Evolutionary conservation across 2,888 invertebrate genomes (phyloP).

Genomic region (Julus scanicus): DNA sequence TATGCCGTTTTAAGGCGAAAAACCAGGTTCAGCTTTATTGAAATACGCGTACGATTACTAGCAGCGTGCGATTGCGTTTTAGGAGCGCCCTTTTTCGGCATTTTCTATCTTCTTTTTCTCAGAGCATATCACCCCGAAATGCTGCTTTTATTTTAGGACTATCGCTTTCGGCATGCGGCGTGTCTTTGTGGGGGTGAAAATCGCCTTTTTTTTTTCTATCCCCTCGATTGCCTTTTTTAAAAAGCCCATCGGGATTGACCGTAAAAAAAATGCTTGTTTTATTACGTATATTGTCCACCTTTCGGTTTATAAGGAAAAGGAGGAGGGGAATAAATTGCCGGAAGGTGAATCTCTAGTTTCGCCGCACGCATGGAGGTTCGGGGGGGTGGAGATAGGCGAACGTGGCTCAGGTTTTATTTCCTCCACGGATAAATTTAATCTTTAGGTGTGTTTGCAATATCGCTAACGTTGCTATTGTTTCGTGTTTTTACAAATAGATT

Average conservation of each 20-base stretch:
- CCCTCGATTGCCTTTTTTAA: background rate
- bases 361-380: background rate
- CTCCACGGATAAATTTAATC: no score
- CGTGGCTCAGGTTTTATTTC: background rate
- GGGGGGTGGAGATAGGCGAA: background rate
- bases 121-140: background rate
- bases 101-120: background rate
- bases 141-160: background rate
- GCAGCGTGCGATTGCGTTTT: background rate
- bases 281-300: background rate
- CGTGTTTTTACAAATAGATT: no score
- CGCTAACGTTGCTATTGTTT: background rate
- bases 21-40: background rate
- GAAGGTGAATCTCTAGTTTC: background rate
- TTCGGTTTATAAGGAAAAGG: no score
- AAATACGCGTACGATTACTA: background rate
- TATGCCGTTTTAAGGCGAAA: background rate
- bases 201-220: background rate
- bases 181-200: no score
- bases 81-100: background rate
- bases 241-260: background rate
- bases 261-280: background rate
- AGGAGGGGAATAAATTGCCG: background rate
- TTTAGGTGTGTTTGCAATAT: constrained; percentile 57
- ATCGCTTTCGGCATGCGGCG: background rate